Conservation (phyloP, 1,140 invertebrate genomes). For the Helicoverpa armigera region DNA sequence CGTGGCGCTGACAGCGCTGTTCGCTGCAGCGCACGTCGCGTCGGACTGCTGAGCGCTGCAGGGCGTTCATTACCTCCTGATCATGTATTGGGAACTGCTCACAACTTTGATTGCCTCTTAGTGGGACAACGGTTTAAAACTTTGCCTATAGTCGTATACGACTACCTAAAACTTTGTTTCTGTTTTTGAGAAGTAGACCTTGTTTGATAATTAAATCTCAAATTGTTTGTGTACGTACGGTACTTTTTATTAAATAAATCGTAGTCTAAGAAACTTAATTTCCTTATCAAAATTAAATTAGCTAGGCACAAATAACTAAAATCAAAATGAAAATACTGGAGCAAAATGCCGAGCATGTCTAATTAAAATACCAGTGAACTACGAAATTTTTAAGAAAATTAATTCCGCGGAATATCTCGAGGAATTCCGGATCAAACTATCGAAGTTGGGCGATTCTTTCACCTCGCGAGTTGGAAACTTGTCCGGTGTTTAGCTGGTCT, state of each 20-base stretch:
- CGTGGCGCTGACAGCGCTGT: background rate
- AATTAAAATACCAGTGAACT: constrained; percentile 25
- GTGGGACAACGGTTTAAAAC: constrained; percentile 22
- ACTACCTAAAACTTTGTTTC: no score
- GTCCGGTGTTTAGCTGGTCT: constrained; percentile 36
- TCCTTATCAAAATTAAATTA: background rate
- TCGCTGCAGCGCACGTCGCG: background rate
- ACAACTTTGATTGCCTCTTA: constrained; percentile 44
- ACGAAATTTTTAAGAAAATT: constrained; percentile 21
- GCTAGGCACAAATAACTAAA: background rate
- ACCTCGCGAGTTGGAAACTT: constrained; percentile 7
- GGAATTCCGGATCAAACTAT: constrained; percentile 1
- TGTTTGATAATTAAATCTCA: no score
- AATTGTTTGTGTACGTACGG: no score
- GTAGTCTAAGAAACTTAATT: no score
- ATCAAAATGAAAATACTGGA: background rate
- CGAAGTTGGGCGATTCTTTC: constrained; percentile 33
- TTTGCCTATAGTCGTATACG: background rate
- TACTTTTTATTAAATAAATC: no score
- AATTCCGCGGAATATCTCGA: background rate
- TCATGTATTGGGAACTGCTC: background rate
- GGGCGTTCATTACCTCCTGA: constrained; percentile 26
- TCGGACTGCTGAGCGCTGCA: constrained; percentile 16
- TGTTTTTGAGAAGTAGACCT: no score
- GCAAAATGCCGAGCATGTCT: background rate